These are phyloP conservation scores for Natrix natrix DNA, from an alignment of 2,797 vertebrate genomes.

Conservation along the genomic window DNA sequence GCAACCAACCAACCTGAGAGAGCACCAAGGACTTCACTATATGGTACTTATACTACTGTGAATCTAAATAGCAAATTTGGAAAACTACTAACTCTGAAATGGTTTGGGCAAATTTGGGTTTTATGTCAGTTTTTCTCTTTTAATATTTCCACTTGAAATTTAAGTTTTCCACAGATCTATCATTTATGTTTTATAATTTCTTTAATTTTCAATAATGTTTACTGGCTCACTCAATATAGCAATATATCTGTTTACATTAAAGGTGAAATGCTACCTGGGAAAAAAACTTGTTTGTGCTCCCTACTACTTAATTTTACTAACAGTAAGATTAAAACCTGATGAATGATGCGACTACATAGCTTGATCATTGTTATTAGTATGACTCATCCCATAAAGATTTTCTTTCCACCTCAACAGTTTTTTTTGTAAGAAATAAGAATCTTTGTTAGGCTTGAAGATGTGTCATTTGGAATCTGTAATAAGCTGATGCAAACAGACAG, in stretches of 20 bases:
- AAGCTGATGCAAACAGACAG: conserved; percentile 12
- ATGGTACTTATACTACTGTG: neutral
- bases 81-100: neutral
- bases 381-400: conserved; percentile 27
- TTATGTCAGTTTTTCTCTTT: neutral
- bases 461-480: neutral
- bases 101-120: neutral
- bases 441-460: conserved; percentile 5
- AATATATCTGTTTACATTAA: conserved; percentile 37
- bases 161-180: conserved; percentile 16
- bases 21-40: neutral
- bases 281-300: conserved; percentile 41
- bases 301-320: conserved; percentile 48
- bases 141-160: neutral
- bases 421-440: conserved; percentile 30
- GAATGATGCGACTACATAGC: conserved; percentile 41
- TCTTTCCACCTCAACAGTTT: conserved; percentile 17
- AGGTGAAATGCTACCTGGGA: conserved; percentile 39
- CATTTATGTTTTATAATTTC: conserved; percentile 32
- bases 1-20: neutral
- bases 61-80: neutral
- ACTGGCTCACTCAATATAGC: conserved; percentile 15
- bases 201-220: conserved; percentile 30
- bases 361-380: conserved; percentile 21
- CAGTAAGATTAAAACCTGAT: conserved; percentile 43